Conservation (phyloP, 2,797 vertebrate genomes). For the Bufotes viridis region DNA sequence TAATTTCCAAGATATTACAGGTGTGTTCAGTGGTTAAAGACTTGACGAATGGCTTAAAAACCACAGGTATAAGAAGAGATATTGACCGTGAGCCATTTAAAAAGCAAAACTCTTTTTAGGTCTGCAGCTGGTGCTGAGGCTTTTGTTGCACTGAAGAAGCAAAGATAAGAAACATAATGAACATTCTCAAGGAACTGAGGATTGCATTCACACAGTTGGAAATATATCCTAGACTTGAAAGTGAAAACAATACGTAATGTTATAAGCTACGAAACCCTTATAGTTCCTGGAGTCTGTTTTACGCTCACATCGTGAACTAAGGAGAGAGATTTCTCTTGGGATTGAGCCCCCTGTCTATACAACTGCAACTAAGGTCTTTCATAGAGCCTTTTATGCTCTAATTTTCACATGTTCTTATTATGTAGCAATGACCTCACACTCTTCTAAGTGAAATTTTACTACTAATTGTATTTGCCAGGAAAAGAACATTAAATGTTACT, state of each 20-base stretch:
- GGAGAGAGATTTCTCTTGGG: constrained; percentile 27
- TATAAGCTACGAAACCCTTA: constrained; percentile 44
- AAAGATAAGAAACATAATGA: constrained; percentile 49
- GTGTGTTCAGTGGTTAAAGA: background rate
- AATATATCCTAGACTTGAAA: constrained; percentile 49
- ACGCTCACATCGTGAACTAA: background rate
- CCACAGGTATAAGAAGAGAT: constrained; percentile 43
- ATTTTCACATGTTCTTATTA: constrained; percentile 28
- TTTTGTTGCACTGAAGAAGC: constrained; percentile 11
- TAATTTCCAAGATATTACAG: background rate
- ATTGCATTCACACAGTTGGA: constrained; percentile 50
- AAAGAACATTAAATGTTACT: background rate
- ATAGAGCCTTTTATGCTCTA: constrained; percentile 42
- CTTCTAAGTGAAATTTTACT: background rate
- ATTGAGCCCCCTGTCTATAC: background rate
- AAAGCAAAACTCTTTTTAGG: constrained; percentile 38
- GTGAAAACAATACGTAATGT: constrained; percentile 43
- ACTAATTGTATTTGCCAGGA: constrained; percentile 19
- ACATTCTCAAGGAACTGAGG: constrained; percentile 47
- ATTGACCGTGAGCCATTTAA: constrained; percentile 35
- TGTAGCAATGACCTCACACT: constrained; percentile 9
- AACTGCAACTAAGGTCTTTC: constrained; percentile 24
- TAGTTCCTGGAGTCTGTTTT: constrained; percentile 2
- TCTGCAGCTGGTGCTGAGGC: constrained; percentile 2
- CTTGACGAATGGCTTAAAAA: constrained; percentile 39